Conservation (phyloP, 2,797 vertebrate species). For the Dallia pectoralis region DNA sequence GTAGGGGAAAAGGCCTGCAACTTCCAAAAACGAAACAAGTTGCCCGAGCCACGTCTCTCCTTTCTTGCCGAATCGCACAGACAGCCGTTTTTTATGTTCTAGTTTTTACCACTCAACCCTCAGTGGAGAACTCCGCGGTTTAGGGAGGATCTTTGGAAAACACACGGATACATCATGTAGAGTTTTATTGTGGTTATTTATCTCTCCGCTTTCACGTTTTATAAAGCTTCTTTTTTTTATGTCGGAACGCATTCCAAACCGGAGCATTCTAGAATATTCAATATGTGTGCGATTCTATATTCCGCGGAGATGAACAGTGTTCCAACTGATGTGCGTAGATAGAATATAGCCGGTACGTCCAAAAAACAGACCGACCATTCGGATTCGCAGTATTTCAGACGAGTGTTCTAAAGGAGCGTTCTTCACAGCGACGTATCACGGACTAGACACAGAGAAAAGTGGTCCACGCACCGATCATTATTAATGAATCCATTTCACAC, state of each 20-base stretch:
- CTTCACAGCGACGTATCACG: constrained; percentile 46
- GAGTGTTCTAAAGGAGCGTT: constrained; percentile 57
- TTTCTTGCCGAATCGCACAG: background rate
- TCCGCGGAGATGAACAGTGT: constrained; percentile 33
- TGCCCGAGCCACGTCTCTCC: constrained; percentile 38
- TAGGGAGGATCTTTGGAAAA: constrained; percentile 33
- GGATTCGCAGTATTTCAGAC: constrained; percentile 35
- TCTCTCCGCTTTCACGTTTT: constrained; percentile 43
- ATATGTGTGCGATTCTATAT: constrained; percentile 48
- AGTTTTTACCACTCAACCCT: constrained; percentile 38
- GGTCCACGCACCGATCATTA: constrained; percentile 65
- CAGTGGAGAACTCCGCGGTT: constrained; percentile 17
- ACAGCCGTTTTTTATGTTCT: constrained; percentile 47
- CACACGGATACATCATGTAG: constrained; percentile 50
- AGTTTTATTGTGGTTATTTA: constrained; percentile 40
- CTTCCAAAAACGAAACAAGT: constrained; percentile 40
- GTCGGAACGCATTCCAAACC: constrained; percentile 34
- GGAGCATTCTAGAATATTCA: constrained; percentile 11
- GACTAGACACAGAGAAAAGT: constrained; percentile 57
- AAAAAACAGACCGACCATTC: constrained; percentile 41
- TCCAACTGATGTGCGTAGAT: constrained; percentile 43
- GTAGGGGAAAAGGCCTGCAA: constrained; percentile 40
- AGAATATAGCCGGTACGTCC: background rate
- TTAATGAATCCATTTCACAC: constrained; percentile 80
- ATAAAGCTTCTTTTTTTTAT: constrained; percentile 49